Evolutionary conservation across 2,113 vertebrate species (phyloP).

Genomic region (Psophia crepitans): DNA sequence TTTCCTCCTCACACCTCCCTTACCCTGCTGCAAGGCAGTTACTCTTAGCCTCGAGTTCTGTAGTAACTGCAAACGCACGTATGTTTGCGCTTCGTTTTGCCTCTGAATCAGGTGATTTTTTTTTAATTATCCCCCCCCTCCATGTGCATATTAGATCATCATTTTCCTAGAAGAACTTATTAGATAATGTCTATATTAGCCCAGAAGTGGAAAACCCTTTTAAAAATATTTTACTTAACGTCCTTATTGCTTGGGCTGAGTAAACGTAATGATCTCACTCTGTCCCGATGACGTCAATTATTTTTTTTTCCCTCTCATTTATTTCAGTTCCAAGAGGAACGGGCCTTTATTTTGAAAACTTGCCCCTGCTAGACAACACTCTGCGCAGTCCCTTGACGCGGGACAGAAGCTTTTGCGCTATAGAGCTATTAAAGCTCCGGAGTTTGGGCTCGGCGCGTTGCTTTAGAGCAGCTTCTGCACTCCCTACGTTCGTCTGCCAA

Average conservation of each 20-base stretch:
- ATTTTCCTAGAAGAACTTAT: constrained; percentile 59
- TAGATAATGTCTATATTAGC: constrained; percentile 54
- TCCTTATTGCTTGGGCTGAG: constrained; percentile 13
- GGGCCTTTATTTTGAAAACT: neutral
- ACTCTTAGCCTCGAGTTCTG: neutral
- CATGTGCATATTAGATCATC: constrained; percentile 19
- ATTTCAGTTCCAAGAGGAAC: constrained; percentile 17
- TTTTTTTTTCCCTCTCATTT: neutral
- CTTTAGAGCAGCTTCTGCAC: neutral
- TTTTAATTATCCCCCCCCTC: neutral
- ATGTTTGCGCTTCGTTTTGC: neutral
- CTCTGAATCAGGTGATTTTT: neutral
- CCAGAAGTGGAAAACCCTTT: constrained; percentile 53
- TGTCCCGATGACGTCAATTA: neutral
- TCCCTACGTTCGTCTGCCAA: neutral
- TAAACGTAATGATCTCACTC: constrained; percentile 18
- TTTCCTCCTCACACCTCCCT: neutral
- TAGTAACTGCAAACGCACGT: neutral
- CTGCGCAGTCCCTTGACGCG: neutral
- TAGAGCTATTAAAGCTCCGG: neutral
- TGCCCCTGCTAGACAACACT: neutral
- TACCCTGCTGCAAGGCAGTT: neutral
- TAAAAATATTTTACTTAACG: constrained; percentile 28
- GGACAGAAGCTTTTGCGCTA: neutral
- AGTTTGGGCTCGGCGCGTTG: neutral